A percentile compares a stretch with the other conserved stretches of the same genome.
Conservation (phyloP, 2,797 vertebrate genomes). For the Lemur catta region DNA sequence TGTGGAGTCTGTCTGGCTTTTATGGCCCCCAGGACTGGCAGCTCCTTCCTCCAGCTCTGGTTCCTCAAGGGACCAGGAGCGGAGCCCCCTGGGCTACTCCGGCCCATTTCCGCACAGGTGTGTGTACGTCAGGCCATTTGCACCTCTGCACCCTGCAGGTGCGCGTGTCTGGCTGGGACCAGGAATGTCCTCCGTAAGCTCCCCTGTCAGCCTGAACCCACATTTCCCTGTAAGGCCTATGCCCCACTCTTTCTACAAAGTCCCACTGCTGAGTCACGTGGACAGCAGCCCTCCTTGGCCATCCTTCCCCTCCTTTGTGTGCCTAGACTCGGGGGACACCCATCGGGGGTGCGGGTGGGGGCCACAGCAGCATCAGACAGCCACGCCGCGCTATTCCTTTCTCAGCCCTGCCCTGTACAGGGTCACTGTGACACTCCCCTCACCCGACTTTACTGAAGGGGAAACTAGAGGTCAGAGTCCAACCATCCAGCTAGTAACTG, state of each 20-base stretch:
- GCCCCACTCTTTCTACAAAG: neutral
- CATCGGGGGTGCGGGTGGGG: rapidly evolving
- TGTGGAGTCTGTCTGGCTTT: rapidly evolving
- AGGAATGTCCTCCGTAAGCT: neutral
- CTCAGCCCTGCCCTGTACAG: neutral
- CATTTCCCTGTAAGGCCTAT: rapidly evolving
- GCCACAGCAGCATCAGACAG: rapidly evolving
- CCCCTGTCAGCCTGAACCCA: neutral
- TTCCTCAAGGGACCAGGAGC: neutral
- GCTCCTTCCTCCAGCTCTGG: neutral
- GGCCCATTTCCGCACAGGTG: rapidly evolving
- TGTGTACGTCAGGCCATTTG: rapidly evolving
- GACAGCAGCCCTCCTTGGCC: rapidly evolving
- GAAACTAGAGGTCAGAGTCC: neutral
- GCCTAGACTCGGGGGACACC: too few species aligned
- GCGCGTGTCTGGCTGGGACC: rapidly evolving
- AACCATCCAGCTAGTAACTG: rapidly evolving
- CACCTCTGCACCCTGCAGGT: neutral
- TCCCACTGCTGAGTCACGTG: neutral
- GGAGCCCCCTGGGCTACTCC: too few species aligned
- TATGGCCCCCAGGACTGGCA: rapidly evolving
- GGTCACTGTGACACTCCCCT: rapidly evolving
- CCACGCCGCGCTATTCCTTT: rapidly evolving
- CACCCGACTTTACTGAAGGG: rapidly evolving
- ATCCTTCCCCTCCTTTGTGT: rapidly evolving